Conservation (phyloP, 2,797 vertebrate genomes). For the Acropternis orthonyx region DNA sequence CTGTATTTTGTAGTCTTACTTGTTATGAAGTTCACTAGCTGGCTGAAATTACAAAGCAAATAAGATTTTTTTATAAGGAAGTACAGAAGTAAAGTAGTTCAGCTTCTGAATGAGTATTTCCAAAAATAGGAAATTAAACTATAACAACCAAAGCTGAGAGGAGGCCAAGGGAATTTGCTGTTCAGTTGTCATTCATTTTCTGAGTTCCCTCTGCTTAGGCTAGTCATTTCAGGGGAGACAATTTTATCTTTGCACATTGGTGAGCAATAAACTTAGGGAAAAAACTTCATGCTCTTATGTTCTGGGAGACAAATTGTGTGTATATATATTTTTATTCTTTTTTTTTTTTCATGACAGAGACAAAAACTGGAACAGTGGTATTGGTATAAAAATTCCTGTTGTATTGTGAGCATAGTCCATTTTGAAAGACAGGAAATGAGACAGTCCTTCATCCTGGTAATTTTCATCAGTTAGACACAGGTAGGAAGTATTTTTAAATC, state of each 20-base stretch:
- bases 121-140: slow-evolving; percentile 16
- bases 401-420: neutral
- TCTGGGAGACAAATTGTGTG: neutral
- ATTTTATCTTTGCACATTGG: neutral
- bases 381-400: neutral
- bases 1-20: slow-evolving; percentile 9
- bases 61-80: slow-evolving; percentile 9
- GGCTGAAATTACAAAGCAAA: slow-evolving; percentile 9
- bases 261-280: neutral
- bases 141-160: neutral
- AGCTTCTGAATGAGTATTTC: slow-evolving; percentile 1
- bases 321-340: no score
- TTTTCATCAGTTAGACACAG: neutral
- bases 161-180: neutral
- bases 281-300: neutral
- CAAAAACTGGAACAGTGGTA: neutral
- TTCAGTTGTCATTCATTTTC: neutral
- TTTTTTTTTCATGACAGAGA: neutral
- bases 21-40: neutral
- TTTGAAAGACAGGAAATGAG: neutral
- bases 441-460: neutral
- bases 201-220: neutral
- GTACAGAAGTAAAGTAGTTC: neutral
- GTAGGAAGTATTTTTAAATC: slow-evolving; percentile 4
- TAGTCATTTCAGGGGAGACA: neutral